Conservation (phyloP, 2,113 vertebrate species). For the Crotophaga sulcirostris region DNA sequence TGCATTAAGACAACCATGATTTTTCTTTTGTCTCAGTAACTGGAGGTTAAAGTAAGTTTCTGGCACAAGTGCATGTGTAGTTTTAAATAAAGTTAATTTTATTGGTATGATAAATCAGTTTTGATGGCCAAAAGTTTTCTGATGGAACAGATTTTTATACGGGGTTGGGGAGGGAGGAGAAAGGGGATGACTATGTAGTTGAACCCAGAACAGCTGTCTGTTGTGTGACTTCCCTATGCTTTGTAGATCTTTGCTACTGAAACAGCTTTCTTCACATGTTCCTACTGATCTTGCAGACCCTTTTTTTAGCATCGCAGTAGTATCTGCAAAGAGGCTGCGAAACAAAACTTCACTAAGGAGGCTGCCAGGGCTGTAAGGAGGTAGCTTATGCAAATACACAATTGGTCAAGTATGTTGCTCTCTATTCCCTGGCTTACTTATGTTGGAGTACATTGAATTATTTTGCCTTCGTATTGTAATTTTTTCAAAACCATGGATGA, state of each 20-base stretch:
- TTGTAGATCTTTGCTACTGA: slow-evolving; percentile 32
- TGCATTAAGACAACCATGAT: slow-evolving; percentile 50
- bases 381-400: not conserved
- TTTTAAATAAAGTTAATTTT: slow-evolving; percentile 68
- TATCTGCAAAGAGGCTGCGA: not conserved
- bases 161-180: not conserved
- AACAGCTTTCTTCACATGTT: not conserved
- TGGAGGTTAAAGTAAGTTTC: slow-evolving; percentile 60
- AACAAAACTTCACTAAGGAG: not conserved
- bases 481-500: slow-evolving; percentile 23
- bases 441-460: not conserved
- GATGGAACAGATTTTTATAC: slow-evolving; percentile 63
- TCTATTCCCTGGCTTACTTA: not conserved
- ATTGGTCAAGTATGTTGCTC: not conserved
- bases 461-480: slow-evolving; percentile 32
- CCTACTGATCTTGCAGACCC: not conserved
- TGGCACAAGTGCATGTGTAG: slow-evolving; percentile 65
- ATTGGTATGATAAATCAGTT: slow-evolving; percentile 45
- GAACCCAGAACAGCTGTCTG: slow-evolving; percentile 38
- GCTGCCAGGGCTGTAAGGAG: not conserved
- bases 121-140: slow-evolving; percentile 69
- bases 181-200: not conserved
- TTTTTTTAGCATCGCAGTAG: not conserved
- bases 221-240: slow-evolving; percentile 33
- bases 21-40: slow-evolving; percentile 69